phyloP scores from a whole-genome alignment of 23 tunicate genomes.

The Halocynthia roretzi region DNA sequence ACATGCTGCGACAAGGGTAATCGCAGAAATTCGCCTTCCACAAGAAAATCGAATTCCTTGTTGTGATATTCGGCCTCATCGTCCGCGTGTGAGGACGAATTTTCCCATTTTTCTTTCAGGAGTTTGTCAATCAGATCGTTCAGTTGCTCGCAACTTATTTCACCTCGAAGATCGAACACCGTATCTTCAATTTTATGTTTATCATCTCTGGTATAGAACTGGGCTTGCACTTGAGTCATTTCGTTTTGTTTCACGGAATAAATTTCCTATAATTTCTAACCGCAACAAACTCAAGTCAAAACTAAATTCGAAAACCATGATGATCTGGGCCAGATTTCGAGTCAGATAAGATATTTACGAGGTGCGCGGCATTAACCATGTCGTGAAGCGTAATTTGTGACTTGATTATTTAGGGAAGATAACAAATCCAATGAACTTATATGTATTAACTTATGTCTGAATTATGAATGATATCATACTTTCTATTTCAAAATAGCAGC shows the following conservation, averaged over 20 bases:
- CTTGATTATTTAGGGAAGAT: no score
- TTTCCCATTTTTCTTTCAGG: constrained; percentile 18
- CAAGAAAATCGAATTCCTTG: constrained; percentile 45
- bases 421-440: no score
- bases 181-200: constrained; percentile 35
- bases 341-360: no score
- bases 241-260: not conserved
- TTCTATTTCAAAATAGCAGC: no score
- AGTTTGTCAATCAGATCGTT: constrained; percentile 65
- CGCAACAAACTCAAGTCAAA: no score
- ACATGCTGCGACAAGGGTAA: constrained; percentile 42
- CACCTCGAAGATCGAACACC: constrained; percentile 63
- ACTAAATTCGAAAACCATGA: no score
- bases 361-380: no score
- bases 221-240: constrained; percentile 13
- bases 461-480: no score
- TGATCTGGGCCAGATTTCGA: no score
- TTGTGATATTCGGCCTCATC: constrained; percentile 10
- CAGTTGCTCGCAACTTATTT: constrained; percentile 27
- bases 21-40: constrained; percentile 63
- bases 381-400: no score
- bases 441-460: no score
- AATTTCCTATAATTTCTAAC: no score
- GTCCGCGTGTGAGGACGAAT: not conserved
- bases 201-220: constrained; percentile 1